Base-by-base conservation (phyloP, 1,140 invertebrate species). In the Drosophila subpulchrella region DNA sequence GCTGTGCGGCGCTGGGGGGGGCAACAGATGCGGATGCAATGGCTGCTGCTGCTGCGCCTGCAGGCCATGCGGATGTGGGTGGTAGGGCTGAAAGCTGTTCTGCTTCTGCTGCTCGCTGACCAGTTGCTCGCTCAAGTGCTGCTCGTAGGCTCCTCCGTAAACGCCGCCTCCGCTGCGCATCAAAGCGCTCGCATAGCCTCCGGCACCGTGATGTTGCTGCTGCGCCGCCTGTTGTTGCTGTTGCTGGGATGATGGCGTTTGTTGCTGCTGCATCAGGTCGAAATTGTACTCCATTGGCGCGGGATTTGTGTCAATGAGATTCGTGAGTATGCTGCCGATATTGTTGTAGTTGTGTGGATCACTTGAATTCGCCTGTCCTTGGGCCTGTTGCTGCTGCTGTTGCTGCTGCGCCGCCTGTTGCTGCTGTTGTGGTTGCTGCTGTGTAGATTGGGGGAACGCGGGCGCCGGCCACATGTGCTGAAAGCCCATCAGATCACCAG, bases 301-400 rank as follows among this genome's bases (percentile, higher is more conserved):
- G 42, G 91, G 88, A 75, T 84, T 91, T 24, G 81, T 90, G 42
- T 92, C 89, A 62, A 92, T 91, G 75, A 92, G 88, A 92, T 92
- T 92, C 81, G 91, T 92, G 50, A 92, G 78, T 78, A 92, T 92
- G 73, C 91, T 92, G 48, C 91, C 91, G 63, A 92, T 92, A 34
- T 92, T 92, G 34, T 92, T 92, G 51, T 92, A 92, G 24, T 81
- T 92, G 56, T 92, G 89, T 6, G 85, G 65, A 80, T 92, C 91
- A 66, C 66, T 67, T 30, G 62, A 63, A 59, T 85, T 89, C 6
- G 65, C 60, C 48, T 61, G 82, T 11, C 48, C 46, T 50, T 82
- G 78, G n/a, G 77, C 60, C n/a, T 84, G 81, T 32, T 81, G 75
- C 39, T 90, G 79, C 38, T 78, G 81, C 20, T 67, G 82, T 12